Base-by-base conservation (phyloP, 2,888 invertebrate species). In the Apotomis capreana region DNA sequence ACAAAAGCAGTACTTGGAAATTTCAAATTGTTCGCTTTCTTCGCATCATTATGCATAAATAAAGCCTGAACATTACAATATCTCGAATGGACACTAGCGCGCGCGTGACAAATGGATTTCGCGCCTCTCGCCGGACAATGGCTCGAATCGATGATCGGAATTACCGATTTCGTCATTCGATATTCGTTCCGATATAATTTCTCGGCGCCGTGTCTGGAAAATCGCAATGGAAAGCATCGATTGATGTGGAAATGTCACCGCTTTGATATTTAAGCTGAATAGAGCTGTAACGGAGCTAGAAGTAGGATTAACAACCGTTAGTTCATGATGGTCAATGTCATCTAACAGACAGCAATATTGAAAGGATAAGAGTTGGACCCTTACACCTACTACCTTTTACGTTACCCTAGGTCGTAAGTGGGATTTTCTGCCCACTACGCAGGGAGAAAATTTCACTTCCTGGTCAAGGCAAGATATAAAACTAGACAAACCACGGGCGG, bases 171-270 rank as follows among this genome's bases (percentile, higher is more conserved):
- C 83, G 83, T 84, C 87, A 87, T 88, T 85, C 85, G 81, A 84
- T 83, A 91, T 91, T 90, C 91, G 90, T 89, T 90, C 89, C 90
- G 87, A 89, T 89, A 88, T 88, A 85, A 91, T 92, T 89, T 88
- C 78, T 83, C 79, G 75, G 74, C 79, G 80, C 87, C 84, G 84
- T 87, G 83, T 83, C 80, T 80, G 84, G 85, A 86, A 85, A 84
- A 87, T 87, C 75, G 81, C 79, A 81, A 81, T 57, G 62, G 68
- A 72, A 72, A 72, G 60, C 54, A 13, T 70, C 9, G 59, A 63
- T 44, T 44, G 69, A 52, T 13, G 57, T 44, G 40, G 26, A 67
- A 51, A 69, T 49, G 10, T 62, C 12, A 26, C 49, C 15, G 46
- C 62, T 62, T 46, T 46, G n/a, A 57, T 12, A 12, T 8, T 49